Percentiles rank a stretch among this genome's conserved stretches.
Evolutionary conservation across 1,140 invertebrate genomes (phyloP).

Genomic region (Dreissena rostriformis): DNA sequence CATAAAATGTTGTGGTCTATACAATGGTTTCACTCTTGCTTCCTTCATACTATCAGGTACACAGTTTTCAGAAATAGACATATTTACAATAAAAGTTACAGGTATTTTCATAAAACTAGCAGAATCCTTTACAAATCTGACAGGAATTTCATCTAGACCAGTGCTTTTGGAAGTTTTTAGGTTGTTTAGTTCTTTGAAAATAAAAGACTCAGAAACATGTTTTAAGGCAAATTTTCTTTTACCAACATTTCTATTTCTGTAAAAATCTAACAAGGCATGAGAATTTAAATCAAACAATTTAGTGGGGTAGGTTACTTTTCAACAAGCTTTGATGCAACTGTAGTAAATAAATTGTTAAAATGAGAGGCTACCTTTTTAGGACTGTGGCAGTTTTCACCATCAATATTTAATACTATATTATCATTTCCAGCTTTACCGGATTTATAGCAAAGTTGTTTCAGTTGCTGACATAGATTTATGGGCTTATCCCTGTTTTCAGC

Average conservation of each 20-base stretch:
- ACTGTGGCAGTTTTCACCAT: conserved; percentile 11
- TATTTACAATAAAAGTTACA: conserved; percentile 33
- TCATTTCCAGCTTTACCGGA: conserved; percentile 20
- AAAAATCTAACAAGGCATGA: background rate
- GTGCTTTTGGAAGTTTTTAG: background rate
- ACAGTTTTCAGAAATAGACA: conserved; percentile 10
- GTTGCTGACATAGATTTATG: background rate
- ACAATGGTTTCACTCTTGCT: conserved; percentile 8
- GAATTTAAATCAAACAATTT: conserved; percentile 2
- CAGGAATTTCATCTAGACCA: conserved; percentile 13
- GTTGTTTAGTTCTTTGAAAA: background rate
- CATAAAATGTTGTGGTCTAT: conserved; percentile 21
- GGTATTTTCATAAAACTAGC: conserved; percentile 12
- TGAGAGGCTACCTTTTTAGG: conserved; percentile 12
- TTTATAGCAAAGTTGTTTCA: conserved; percentile 16
- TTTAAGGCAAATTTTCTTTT: too few species aligned
- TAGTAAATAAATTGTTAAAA: conserved; percentile 23
- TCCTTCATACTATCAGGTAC: conserved; percentile 18
- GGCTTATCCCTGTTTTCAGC: conserved; percentile 12
- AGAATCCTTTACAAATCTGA: conserved; percentile 14
- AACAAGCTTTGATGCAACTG: conserved; percentile 10
- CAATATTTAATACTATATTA: conserved; percentile 25
- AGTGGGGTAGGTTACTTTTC: conserved; percentile 9
- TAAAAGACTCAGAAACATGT: background rate
- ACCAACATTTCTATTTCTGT: too few species aligned